These are phyloP conservation scores for Ichneumon xanthorius DNA, from an alignment of 2,888 invertebrate genomes.

Conservation along the genomic window DNA sequence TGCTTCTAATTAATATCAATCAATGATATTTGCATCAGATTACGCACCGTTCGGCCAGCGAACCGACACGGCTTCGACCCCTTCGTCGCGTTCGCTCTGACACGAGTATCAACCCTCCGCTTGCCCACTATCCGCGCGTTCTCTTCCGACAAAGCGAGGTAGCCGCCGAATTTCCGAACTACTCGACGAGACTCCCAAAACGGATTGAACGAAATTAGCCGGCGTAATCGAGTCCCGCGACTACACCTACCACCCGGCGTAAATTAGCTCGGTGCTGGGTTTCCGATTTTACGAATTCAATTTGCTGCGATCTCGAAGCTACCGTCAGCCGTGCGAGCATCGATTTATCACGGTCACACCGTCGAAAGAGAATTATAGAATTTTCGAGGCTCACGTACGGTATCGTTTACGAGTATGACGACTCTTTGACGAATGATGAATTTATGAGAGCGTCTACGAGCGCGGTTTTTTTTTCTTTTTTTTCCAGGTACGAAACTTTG, in stretches of 20 bases:
- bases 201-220: constrained; percentile 70
- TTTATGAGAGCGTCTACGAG: constrained; percentile 5
- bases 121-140: constrained; percentile 14
- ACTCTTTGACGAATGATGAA: constrained; percentile 32
- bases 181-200: constrained; percentile 62
- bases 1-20: constrained; percentile 74
- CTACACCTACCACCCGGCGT: constrained; percentile 21
- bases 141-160: constrained; percentile 55
- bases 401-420: constrained; percentile 12
- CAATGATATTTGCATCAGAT: constrained; percentile 73
- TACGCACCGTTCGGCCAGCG: constrained; percentile 64
- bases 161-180: constrained; percentile 62
- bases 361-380: constrained; percentile 6
- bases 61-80: constrained; percentile 54
- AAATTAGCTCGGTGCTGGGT: background rate
- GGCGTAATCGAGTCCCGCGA: constrained; percentile 70
- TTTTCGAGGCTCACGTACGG: background rate
- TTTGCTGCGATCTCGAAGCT: constrained; percentile 42
- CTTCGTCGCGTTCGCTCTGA: constrained; percentile 34
- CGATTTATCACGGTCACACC: constrained; percentile 9
- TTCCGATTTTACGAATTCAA: constrained; percentile 62
- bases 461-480: background rate
- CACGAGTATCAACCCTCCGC: constrained; percentile 33
- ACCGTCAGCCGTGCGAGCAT: constrained; percentile 3
- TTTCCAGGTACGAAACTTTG: background rate